These are phyloP conservation scores for Lordiphosa clarofinis DNA, from an alignment of 1,140 invertebrate species.

Conservation along the genomic window DNA sequence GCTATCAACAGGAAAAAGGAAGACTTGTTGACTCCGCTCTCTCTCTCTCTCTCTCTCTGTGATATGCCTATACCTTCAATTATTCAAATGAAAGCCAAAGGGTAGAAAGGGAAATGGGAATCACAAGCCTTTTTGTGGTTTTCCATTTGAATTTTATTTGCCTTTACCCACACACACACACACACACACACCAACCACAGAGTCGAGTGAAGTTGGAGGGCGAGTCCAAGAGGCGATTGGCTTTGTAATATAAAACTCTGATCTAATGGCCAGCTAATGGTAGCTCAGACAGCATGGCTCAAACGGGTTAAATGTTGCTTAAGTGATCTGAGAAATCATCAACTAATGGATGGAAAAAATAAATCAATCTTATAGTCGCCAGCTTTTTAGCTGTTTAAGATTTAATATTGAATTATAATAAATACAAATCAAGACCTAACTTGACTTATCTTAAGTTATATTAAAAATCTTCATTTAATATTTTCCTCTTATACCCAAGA, in stretches of 20 bases:
- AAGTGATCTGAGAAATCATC: conserved; percentile 6
- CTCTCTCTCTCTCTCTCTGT: conserved; percentile 26
- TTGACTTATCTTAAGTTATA: too few relatives aligned
- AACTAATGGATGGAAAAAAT: conserved; percentile 2
- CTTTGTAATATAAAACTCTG: conserved; percentile 56
- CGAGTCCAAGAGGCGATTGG: neutral
- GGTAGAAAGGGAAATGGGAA: neutral
- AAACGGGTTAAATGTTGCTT: neutral
- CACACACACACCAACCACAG: conserved; percentile 1
- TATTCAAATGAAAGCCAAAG: conserved; percentile 31
- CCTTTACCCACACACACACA: too few relatives aligned
- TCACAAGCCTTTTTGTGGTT: conserved; percentile 25
- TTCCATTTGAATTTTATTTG: too few relatives aligned
- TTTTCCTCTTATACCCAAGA: too few relatives aligned
- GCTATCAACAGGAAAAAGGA: conserved; percentile 15
- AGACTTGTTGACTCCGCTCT: conserved; percentile 71
- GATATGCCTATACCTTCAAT: conserved; percentile 31
- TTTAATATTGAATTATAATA: too few relatives aligned
- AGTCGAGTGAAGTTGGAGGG: conserved; percentile 37
- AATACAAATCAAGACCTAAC: too few relatives aligned
- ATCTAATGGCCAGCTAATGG: conserved; percentile 59
- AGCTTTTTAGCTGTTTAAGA: too few relatives aligned
- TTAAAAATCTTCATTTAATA: too few relatives aligned
- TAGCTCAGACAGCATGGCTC: neutral
- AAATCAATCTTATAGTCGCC: neutral